phyloP scores from a whole-genome alignment of 2,888 invertebrate species.

The Amphipoea oculea region DNA sequence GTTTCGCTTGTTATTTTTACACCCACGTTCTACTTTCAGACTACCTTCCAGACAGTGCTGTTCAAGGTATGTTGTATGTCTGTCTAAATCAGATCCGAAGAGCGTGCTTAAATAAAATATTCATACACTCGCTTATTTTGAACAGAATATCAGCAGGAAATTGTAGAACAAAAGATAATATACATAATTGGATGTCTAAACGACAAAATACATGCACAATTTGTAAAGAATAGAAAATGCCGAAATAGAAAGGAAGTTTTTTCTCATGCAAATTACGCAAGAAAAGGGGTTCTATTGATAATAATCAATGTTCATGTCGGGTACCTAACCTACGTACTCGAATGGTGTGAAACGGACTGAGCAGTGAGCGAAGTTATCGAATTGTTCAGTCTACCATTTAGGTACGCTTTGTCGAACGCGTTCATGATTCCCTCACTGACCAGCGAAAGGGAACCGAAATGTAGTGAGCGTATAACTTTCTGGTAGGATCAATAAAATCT shows the following conservation, averaged over 20 bases:
- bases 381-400: conserved; percentile 72
- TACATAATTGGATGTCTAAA: conserved; percentile 17
- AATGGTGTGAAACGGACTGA: conserved; percentile 45
- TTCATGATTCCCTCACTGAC: conserved; percentile 73
- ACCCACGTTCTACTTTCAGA: conserved; percentile 36
- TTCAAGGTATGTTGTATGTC: conserved; percentile 12
- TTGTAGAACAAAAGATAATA: conserved; percentile 14
- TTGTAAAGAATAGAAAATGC: conserved; percentile 7
- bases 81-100: conserved; percentile 4
- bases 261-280: conserved; percentile 41
- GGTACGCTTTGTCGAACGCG: conserved; percentile 69
- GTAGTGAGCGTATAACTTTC: conserved; percentile 55
- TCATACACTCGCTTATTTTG: conserved; percentile 3
- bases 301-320: conserved; percentile 55
- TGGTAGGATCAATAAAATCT: conserved; percentile 68
- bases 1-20: conserved; percentile 55
- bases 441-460: conserved; percentile 68
- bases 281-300: conserved; percentile 58
- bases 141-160: conserved; percentile 18
- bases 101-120: conserved; percentile 23
- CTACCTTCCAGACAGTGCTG: conserved; percentile 20
- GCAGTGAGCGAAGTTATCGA: conserved; percentile 69
- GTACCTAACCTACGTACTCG: conserved; percentile 18
- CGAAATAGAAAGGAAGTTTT: conserved; percentile 24
- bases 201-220: conserved; percentile 27